These are phyloP conservation scores for Antennarius maculatus DNA, from an alignment of 2,797 vertebrate species.

Conservation along the genomic window DNA sequence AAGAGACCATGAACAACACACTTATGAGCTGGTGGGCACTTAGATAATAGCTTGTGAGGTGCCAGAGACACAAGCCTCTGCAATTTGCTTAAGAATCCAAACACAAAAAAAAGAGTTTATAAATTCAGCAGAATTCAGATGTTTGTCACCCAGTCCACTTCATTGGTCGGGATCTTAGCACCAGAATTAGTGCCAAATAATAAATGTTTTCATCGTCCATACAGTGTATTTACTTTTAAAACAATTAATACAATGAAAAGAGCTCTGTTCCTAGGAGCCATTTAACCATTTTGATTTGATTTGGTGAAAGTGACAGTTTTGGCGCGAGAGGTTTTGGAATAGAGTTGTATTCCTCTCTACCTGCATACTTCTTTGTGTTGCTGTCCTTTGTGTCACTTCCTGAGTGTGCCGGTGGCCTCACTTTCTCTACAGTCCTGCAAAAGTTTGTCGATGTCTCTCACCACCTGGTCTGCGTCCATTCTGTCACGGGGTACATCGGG, in stretches of 20 bases:
- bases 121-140: conserved; percentile 76
- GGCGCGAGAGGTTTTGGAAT: conserved; percentile 65
- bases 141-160: conserved; percentile 68
- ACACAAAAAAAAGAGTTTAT: conserved; percentile 80
- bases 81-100: conserved; percentile 85
- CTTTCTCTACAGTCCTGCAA: conserved; percentile 98
- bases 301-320: conserved; percentile 77
- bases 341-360: conserved; percentile 57
- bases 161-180: conserved; percentile 49
- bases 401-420: conserved; percentile 89
- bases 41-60: conserved; percentile 93
- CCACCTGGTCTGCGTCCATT: conserved; percentile 96
- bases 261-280: conserved; percentile 53
- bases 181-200: conserved; percentile 51
- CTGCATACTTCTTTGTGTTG: conserved; percentile 21
- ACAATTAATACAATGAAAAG: conserved; percentile 72
- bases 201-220: conserved; percentile 55
- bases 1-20: conserved; percentile 92
- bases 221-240: conserved; percentile 53
- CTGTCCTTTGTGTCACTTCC: conserved; percentile 86
- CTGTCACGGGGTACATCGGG: conserved; percentile 85
- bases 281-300: conserved; percentile 67
- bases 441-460: conserved; percentile 99
- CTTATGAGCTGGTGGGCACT: conserved; percentile 97
- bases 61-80: conserved; percentile 90